Conservation (phyloP, 2,113 vertebrate genomes). For the Larimichthys crocea region DNA sequence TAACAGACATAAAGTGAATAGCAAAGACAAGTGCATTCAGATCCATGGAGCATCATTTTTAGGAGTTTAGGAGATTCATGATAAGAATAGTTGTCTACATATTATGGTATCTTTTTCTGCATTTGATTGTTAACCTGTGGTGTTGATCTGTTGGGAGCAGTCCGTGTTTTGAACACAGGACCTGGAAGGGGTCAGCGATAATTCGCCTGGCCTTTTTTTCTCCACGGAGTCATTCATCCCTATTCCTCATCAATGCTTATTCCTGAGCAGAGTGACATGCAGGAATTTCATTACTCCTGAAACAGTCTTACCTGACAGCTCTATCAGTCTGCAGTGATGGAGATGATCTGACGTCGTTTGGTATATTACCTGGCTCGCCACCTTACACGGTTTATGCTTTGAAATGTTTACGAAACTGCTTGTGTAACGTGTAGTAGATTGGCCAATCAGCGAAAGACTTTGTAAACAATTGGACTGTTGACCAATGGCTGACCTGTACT, state of each 20-base stretch:
- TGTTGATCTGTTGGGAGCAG: too few relatives aligned
- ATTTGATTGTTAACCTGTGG: neutral
- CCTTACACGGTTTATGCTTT: constrained; percentile 64
- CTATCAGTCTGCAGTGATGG: neutral
- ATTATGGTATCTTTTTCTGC: too few relatives aligned
- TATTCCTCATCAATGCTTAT: neutral
- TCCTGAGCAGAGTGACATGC: neutral
- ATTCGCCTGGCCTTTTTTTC: neutral
- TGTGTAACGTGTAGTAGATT: constrained; percentile 64
- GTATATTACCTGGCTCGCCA: neutral
- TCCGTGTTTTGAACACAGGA: too few relatives aligned
- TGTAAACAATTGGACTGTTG: neutral
- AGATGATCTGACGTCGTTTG: neutral
- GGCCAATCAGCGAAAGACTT: constrained; percentile 66
- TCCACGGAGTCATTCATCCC: neutral
- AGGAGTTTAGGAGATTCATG: neutral
- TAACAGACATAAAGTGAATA: too few relatives aligned
- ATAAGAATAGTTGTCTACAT: neutral
- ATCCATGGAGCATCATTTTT: neutral
- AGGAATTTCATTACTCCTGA: neutral
- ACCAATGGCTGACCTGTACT: constrained; percentile 57
- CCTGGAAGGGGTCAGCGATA: too few relatives aligned
- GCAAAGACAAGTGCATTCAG: too few relatives aligned
- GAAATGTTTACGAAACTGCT: constrained; percentile 72
- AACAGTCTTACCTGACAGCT: constrained; percentile 51